Base-by-base conservation (phyloP, 2,113 vertebrate species). In the Oncorhynchus masou region DNA sequence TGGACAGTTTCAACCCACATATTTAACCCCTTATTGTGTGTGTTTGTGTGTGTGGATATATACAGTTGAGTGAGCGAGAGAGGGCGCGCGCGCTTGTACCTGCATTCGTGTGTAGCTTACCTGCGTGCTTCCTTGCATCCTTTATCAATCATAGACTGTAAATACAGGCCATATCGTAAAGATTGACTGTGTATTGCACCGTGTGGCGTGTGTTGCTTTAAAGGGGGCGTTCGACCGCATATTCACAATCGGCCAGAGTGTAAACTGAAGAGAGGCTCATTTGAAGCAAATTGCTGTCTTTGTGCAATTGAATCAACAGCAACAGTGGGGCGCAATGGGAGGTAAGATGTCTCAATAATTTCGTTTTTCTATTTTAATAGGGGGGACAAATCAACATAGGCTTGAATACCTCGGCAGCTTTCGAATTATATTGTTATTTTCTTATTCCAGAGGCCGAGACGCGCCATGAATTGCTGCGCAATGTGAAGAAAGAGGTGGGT, bases 401-500 rank as follows among this genome's bases (percentile, higher is more conserved):
- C 9, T 45, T 5, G n/a, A 39, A 9, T 48, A 5, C 60, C 8
- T 45, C 39, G 34, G 19, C 20, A 25, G n/a, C 4, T 45, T 22
- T 22, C 11, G 71, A 39, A 81, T 45, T 73, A 83, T 78, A 20
- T 51, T 25, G 62, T 75, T 91, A 84, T 90, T 90, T 80, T 89
- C 78, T 39, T 39, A 70, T 89, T 87, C 87, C 93, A 96, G 96
- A 96, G 83, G 93, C 93, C 73, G 96, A 97, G 92, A 97, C 95
- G 86, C 94, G 96, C 54, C 96, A 98, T 94, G 94, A 93, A 84
- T 88, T 97, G 90, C 94, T 97, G 91, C 95, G 95, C 91, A 96
- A 93, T 74, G 96, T 96, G 75, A 97, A 97, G 92, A 97, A 98
- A 91, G 96, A 98, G 96, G 96, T 96, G 76, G 77, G 94, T 90